Base-by-base conservation (phyloP, 2,113 vertebrate species). In the Murina feae region DNA sequence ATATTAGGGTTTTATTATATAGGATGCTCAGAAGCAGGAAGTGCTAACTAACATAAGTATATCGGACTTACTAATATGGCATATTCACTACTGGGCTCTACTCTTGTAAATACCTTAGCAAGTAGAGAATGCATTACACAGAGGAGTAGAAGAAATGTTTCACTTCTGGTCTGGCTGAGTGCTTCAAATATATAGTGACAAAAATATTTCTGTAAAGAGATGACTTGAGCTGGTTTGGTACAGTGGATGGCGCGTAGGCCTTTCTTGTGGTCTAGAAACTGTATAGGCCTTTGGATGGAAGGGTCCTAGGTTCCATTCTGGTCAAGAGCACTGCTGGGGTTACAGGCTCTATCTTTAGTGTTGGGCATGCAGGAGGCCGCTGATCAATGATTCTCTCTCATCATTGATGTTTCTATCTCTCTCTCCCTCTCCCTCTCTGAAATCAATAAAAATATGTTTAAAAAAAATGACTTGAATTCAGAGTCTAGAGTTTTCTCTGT, bases 201-300 rank as follows among this genome's bases (percentile, higher is more conserved):
- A 95, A 69, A 92, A 32, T 78, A 28, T 37, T 94, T 96, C 68
- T 93, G 25, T 60, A 44, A 86, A 96, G n/a, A 85, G 68, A 68
- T 79, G 49, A 85, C 25, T 83, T 91, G 87, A 93, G 58, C 58
- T 60, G 23, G 10, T 60, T 60, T 60, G 58, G 58, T 10, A 28
- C 58, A 60, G 44, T 60, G 25, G 25, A 28, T 28, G 23, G 55
- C 23, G 58, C 1, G 10, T 60, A 28, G 23, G 55, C 23, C 55
- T 60, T 28, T 44, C 44, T 44, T 44, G 1, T 44, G 44, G 44
- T 44, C 44, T 44, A 44, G 44, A 44, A 44, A 44, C 44, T 44
- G 10, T 44, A 44, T 60, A 28, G 9, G 55, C 23, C 55, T 60
- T 28, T 11, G 55, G 58, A 60, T 25, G 28, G 58, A 60, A 60